A percentile compares a stretch with the other conserved stretches of the same genome.
These are phyloP conservation scores for Odontesthes bonariensis DNA, from an alignment of 2,113 vertebrate genomes.

Conservation along the genomic window DNA sequence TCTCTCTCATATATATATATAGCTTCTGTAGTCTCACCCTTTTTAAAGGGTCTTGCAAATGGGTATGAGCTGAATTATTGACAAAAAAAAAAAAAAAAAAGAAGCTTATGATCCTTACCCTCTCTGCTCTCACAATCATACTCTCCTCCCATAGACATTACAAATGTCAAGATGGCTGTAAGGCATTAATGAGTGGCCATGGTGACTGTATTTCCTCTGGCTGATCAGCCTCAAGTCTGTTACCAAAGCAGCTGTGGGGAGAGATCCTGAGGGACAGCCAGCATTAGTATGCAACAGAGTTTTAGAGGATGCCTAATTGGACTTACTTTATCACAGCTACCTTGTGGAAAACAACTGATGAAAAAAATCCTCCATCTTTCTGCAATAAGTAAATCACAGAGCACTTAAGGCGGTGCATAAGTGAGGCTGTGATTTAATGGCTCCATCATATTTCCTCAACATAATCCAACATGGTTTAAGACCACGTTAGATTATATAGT, in stretches of 20 bases:
- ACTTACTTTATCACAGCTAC: constrained; percentile 71
- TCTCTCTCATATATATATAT: no score
- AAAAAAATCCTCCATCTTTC: constrained; percentile 40
- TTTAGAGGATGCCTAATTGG: constrained; percentile 67
- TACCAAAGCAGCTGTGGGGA: constrained; percentile 59
- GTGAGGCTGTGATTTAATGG: constrained; percentile 22
- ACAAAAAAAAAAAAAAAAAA: not conserved
- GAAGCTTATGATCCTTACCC: constrained; percentile 32
- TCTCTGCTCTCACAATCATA: not conserved
- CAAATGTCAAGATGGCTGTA: constrained; percentile 58
- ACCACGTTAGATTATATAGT: not conserved
- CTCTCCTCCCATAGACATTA: constrained; percentile 47
- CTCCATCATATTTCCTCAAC: constrained; percentile 30
- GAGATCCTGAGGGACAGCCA: constrained; percentile 47
- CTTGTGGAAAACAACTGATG: constrained; percentile 58
- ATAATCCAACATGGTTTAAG: constrained; percentile 1
- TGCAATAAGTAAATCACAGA: constrained; percentile 53
- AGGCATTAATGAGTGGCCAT: constrained; percentile 56
- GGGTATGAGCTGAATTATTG: not conserved
- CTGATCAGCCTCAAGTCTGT: constrained; percentile 57
- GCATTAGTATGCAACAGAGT: constrained; percentile 73
- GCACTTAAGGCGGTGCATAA: constrained; percentile 32
- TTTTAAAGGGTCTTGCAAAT: not conserved
- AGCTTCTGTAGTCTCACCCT: no score
- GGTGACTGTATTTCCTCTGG: constrained; percentile 45